Evolutionary conservation across 2,888 invertebrate species (phyloP), one percentile per base, ranked within the genome.

Genomic region (Sarcophaga subvicina): DNA sequence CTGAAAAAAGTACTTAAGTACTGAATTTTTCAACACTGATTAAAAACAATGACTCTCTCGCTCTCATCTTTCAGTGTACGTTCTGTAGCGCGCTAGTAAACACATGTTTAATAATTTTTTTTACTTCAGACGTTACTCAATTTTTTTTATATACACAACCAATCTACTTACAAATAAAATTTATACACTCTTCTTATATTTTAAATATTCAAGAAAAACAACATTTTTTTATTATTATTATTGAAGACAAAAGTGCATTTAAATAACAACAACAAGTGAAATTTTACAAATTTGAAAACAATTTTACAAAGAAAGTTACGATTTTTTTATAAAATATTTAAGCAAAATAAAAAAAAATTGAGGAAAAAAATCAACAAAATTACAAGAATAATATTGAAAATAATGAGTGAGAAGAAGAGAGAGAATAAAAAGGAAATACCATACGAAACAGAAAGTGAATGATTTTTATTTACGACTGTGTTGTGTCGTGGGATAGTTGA

Each of bases 361-460:
- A 45, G 2, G n/a, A 45, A 20, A 63, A 73, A 22, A 64, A 63
- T 22, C 49, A 71, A 47, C 3, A 76, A 20, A 47, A 12, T 20
- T 25, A 73, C 25, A 25, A 63, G 27, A 59, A 69, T 10, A 63
- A 71, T 37, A 12, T 37, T 37, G 49, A 64, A 12, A 60, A 45
- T 62, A 70, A 45, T 62, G 54, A n/a, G 47, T 27, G 69, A 25
- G 27, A 60, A 47, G 54, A 17, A 3, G 45, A 73, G 8, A 62
- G 22, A 54, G 49, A 22, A 17, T 45, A 62, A 66, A 62, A 17
- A 66, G 71, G 64, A 25, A 59, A 79, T 76, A 2, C 8, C 49
- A 72, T 82, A 80, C 72, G 80, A 86, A 83, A 87, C 83, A 49
- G 83, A 83, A 87, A 87, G 83, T 83, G 83, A 83, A 80, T 77